Evolutionary conservation across 2,888 invertebrate genomes (phyloP), one percentile per base, ranked within the genome.

Genomic region (Cylloceria caligata): DNA sequence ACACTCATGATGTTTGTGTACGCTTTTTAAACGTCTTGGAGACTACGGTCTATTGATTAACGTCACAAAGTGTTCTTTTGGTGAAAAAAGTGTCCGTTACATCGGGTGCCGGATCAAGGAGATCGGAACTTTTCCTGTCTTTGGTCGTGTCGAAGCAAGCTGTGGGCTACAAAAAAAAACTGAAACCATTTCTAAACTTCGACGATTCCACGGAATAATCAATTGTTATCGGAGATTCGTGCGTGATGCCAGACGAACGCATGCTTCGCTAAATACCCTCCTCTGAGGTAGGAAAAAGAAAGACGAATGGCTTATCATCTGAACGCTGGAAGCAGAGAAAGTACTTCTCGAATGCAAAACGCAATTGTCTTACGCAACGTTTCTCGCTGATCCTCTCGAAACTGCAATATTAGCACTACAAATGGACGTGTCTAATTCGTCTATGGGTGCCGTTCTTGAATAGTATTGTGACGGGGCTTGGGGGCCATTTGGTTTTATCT

Each of bases 201-300:
- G 83, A 19, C 73, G 85, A 24, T 86, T 87, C 34, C 72, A 87
- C 1, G 87, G 87, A 3, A 78, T 85, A 57, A n/a, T 86, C 1
- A 64, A 42, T 42, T 64, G 42, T 64, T 64, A 64, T 42, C 64
- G 64, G 2, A 34, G 64, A 2, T 87, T 81, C 57, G 80, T 85
- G 5, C 7, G 76, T 52, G 49, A 82, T n/a, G 82, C 85, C 1
- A 74, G 42, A 4, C 24, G 11, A 1, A n/a, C 82, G 0, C 81
- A 87, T 13, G 27, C 49, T 0, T 79, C 82, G 0, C 9, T 81
- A 0, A 79, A 81, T 4, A 39, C 49, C 0, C 4, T 80, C 0
- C 19, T 86, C 0, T 57, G 42, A 36, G 64, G 42, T 42, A 24
- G 42, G 2, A 64, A 47, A 9, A 85, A 81, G 21, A 83, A 77